Evolutionary conservation across 2,888 invertebrate species (phyloP).

Genomic region (Rhagonycha fulva): DNA sequence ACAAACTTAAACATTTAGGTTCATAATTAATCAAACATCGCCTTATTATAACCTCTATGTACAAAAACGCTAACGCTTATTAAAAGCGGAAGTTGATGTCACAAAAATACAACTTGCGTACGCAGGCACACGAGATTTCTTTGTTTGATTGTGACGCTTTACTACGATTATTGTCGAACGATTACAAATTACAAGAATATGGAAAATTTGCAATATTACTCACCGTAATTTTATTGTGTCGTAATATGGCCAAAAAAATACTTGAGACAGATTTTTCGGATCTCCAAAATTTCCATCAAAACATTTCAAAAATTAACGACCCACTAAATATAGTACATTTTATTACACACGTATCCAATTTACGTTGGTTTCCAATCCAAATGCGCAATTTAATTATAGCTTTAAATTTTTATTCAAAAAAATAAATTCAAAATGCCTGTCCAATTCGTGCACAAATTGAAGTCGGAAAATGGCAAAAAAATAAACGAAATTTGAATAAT

Average conservation of each 20-base stretch:
- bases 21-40: conserved; percentile 43
- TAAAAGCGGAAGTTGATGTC: conserved; percentile 52
- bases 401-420: background rate
- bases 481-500: background rate
- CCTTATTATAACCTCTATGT: conserved; percentile 47
- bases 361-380: background rate
- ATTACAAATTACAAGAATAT: conserved; percentile 12
- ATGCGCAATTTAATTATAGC: background rate
- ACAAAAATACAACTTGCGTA: conserved; percentile 51
- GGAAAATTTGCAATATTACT: conserved; percentile 5
- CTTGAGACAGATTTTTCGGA: background rate
- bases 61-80: conserved; percentile 46
- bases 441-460: background rate
- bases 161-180: conserved; percentile 16
- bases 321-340: background rate
- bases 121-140: conserved; percentile 50
- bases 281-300: background rate
- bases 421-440: background rate
- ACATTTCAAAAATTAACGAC: background rate
- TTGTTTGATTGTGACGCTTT: conserved; percentile 45
- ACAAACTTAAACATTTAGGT: conserved; percentile 42
- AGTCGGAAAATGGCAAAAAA: background rate
- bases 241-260: background rate
- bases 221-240: background rate
- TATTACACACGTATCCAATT: background rate